Evolutionary conservation across 2,888 invertebrate genomes (phyloP), one percentile per base, ranked within the genome.

Genomic region (Volucella bombylans): DNA sequence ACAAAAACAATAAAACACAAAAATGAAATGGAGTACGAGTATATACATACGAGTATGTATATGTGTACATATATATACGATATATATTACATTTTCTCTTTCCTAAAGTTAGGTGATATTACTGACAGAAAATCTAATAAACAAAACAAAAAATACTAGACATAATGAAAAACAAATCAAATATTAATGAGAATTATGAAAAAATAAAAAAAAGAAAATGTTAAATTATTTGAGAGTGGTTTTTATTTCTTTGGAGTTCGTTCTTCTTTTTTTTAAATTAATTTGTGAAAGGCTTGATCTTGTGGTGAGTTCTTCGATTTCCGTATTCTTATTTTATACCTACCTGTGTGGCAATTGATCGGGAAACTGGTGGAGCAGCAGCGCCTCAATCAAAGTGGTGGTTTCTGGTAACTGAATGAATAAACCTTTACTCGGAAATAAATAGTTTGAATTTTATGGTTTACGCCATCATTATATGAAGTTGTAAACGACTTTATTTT

Each of bases 61-160:
- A 49, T 49, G 49, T 55, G 68, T 68, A 57, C 41, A 47, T 55
- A 64, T 55, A 64, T 67, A 61, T 72, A 23, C 18, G 18, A 23
- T 23, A 23, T 23, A 23, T 23, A 82, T 77, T 78, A 82, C 77
- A 74, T 74, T 83, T 83, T 79, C 78, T 82, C 82, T 82, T 77
- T 82, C 82, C 82, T 82, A 77, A 74, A 83, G 57, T 79, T 83
- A 83, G 69, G 83, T 83, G 83, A 83, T 83, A 83, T 83, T 83
- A 83, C 64, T 78, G 69, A 83, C 78, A 82, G 72, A 39, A 82
- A 79, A 79, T 72, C 71, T 62, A 80, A 68, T 10, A 67, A 67
- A 73, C 31, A 59, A 47, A 18, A n/a, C n/a, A n/a, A n/a, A 54
- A 55, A 71, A 54, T 73, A 67, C 67, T 80, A 73, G 47, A 62